Evolutionary conservation across 2,888 invertebrate genomes (phyloP).

Genomic region (Mellilla xanthometata): DNA sequence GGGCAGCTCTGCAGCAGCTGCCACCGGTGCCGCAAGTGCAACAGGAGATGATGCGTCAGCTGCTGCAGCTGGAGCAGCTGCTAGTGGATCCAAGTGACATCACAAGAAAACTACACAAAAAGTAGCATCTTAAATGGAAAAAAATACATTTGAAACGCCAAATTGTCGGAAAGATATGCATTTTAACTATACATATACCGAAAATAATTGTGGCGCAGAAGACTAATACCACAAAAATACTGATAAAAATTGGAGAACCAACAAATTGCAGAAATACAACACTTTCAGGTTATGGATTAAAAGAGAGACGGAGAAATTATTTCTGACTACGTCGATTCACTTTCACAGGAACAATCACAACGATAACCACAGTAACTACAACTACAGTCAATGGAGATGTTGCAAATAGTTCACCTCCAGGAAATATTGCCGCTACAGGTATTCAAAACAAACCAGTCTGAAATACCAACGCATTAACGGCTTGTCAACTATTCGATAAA

Average conservation of each 20-base stretch:
- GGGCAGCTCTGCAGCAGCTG: background rate
- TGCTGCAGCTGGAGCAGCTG: background rate
- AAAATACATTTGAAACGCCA: no score
- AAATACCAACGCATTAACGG: no score
- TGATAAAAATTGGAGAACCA: no score
- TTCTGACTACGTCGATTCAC: constrained; percentile 14
- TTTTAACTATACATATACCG: no score
- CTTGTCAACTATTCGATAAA: no score
- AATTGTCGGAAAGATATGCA: no score
- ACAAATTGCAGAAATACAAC: no score
- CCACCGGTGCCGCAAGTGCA: background rate
- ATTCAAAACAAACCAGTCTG: background rate
- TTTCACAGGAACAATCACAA: constrained; percentile 14
- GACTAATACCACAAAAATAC: no score
- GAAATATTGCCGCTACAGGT: constrained; percentile 1
- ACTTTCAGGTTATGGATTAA: no score
- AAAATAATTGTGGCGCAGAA: no score
- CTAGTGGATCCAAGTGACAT: background rate
- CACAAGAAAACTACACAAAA: background rate
- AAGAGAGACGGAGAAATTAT: background rate
- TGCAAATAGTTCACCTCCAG: background rate
- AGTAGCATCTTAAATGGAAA: background rate
- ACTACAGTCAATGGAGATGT: background rate
- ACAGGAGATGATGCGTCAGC: background rate
- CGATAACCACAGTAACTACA: background rate